Evolutionary conservation across 2,113 vertebrate species (phyloP).

Genomic region (Heterocephalus glaber): DNA sequence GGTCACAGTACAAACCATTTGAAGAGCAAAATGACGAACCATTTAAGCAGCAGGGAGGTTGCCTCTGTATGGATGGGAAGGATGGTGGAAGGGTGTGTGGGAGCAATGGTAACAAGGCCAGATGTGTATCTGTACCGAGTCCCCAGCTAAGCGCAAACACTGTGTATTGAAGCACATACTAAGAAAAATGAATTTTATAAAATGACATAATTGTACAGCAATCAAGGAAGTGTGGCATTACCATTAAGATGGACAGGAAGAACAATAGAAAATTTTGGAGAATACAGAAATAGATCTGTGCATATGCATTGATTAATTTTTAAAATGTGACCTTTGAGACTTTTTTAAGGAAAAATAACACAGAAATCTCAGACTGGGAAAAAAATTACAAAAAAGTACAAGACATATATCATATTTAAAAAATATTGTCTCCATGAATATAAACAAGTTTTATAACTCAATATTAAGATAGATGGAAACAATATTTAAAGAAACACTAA

Average conservation of each 20-base stretch:
- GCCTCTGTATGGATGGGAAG: neutral
- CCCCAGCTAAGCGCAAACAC: neutral
- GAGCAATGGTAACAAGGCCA: too few relatives aligned
- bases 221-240: neutral
- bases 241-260: neutral
- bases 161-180: neutral
- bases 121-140: fast-evolving
- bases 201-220: neutral
- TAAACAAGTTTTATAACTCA: neutral
- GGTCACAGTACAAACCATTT: neutral
- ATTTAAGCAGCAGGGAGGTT: neutral
- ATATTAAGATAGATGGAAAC: neutral
- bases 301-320: neutral
- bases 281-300: neutral
- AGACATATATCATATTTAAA: neutral
- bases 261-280: neutral
- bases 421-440: neutral
- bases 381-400: neutral
- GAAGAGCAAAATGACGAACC: neutral
- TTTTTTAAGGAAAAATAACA: neutral
- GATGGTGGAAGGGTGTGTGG: neutral
- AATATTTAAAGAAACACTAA: neutral
- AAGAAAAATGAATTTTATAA: neutral
- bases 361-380: neutral
- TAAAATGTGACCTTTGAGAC: neutral